Conservation (phyloP, 2,888 invertebrate species). For the Trissolcus japonicus region DNA sequence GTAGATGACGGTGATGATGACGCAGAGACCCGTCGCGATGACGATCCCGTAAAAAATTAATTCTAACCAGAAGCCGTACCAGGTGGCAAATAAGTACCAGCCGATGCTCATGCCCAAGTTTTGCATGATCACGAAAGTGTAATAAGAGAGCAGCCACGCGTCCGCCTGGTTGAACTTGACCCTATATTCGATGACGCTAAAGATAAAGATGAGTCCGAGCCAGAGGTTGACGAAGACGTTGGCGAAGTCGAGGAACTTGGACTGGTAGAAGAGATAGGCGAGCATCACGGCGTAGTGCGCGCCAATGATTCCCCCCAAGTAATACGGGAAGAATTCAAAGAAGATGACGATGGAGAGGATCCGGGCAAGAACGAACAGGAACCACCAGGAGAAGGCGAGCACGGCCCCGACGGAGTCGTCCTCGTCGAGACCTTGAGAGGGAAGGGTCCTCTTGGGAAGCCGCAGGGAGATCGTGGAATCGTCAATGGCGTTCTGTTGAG, state of each 20-base stretch:
- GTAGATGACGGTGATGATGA: constrained; percentile 68
- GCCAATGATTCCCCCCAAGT: constrained; percentile 75
- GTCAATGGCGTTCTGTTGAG: neutral
- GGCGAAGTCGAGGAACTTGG: constrained; percentile 80
- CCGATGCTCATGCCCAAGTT: constrained; percentile 83
- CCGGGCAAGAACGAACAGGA: constrained; percentile 84
- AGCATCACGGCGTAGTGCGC: constrained; percentile 84
- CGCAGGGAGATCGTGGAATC: constrained; percentile 36
- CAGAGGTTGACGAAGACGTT: constrained; percentile 77
- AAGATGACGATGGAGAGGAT: constrained; percentile 84
- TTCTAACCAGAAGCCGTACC: constrained; percentile 84
- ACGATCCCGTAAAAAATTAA: constrained; percentile 82
- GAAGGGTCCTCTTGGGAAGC: constrained; percentile 65
- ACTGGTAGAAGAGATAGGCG: constrained; percentile 81
- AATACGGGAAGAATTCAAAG: constrained; percentile 81
- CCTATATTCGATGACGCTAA: constrained; percentile 87
- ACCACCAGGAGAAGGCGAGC: constrained; percentile 87
- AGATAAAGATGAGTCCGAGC: constrained; percentile 85
- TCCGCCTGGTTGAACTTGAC: constrained; percentile 85
- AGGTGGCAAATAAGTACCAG: constrained; percentile 80
- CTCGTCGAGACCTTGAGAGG: constrained; percentile 83
- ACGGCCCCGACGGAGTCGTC: constrained; percentile 84
- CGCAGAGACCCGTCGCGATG: constrained; percentile 75
- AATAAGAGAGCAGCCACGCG: constrained; percentile 83
- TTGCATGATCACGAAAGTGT: constrained; percentile 81